Percentiles rank a stretch among this genome's conserved stretches.
Conservation (phyloP, 2,797 vertebrate genomes). For the Ficedula albicollis region DNA sequence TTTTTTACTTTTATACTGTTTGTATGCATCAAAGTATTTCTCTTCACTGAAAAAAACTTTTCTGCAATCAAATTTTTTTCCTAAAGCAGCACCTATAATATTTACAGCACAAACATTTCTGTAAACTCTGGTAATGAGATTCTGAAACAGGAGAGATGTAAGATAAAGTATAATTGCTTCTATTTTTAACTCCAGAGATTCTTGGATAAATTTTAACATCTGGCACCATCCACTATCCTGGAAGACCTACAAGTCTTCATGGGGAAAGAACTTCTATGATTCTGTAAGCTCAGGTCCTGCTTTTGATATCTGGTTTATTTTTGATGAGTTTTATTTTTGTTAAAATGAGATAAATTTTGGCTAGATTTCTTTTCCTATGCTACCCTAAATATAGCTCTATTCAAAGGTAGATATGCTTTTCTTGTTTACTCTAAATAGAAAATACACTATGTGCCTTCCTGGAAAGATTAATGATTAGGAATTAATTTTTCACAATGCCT, state of each 20-base stretch:
- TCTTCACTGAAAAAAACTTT: neutral
- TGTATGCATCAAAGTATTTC: neutral
- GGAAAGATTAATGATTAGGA: neutral
- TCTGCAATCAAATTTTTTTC: neutral
- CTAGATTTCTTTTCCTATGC: neutral
- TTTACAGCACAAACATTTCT: conserved; percentile 25
- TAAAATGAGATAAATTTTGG: neutral
- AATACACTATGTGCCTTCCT: neutral
- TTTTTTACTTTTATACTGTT: neutral
- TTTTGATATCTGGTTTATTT: neutral
- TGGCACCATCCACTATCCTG: neutral
- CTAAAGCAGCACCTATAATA: neutral
- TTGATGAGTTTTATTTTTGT: neutral
- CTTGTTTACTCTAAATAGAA: neutral
- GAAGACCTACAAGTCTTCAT: neutral
- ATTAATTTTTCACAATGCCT: neutral
- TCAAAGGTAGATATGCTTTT: neutral
- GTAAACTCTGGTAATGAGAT: conserved; percentile 43
- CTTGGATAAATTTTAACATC: conserved; percentile 36
- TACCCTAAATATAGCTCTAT: neutral
- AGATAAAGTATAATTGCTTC: conserved; percentile 41
- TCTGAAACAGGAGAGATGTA: conserved; percentile 35
- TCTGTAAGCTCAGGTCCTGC: rapidly evolving
- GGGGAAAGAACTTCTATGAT: neutral
- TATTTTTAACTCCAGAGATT: conserved; percentile 29